phyloP scores from a whole-genome alignment of 2,113 vertebrate genomes.

The Kryptolebias marmoratus region DNA sequence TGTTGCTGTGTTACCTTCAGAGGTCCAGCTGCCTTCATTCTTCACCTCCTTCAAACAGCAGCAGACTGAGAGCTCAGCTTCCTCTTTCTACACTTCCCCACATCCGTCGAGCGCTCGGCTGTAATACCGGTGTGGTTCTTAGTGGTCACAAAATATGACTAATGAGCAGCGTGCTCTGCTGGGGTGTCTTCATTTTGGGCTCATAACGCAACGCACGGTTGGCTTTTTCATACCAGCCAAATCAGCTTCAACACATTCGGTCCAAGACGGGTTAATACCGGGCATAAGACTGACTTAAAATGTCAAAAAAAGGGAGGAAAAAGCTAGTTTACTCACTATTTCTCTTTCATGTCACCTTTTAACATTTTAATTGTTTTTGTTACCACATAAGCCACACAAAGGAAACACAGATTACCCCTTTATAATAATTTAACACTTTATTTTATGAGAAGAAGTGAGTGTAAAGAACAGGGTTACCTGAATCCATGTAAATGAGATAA shows the following conservation, averaged over 20 bases:
- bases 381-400: neutral
- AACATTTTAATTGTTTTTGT: neutral
- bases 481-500: neutral
- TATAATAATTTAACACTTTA: no score
- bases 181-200: neutral
- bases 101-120: constrained; percentile 46
- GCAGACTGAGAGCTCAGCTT: constrained; percentile 25
- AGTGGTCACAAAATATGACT: constrained; percentile 20
- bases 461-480: no score
- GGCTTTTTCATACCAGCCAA: no score
- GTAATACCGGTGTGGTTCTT: constrained; percentile 4
- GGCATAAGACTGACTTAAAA: neutral
- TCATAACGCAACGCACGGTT: neutral
- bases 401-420: neutral
- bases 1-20: constrained; percentile 46
- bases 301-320: no score
- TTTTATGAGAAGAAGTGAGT: no score
- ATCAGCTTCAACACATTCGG: neutral
- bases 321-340: no score
- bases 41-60: neutral
- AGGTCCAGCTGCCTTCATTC: constrained; percentile 46
- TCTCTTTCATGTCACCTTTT: no score
- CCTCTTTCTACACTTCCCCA: constrained; percentile 58
- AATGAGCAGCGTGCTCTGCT: neutral
- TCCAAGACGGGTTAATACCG: neutral